A percentile compares a stretch with the other conserved stretches of the same genome.
Evolutionary conservation across 2,113 vertebrate genomes (phyloP).

Genomic region (Apus apus): DNA sequence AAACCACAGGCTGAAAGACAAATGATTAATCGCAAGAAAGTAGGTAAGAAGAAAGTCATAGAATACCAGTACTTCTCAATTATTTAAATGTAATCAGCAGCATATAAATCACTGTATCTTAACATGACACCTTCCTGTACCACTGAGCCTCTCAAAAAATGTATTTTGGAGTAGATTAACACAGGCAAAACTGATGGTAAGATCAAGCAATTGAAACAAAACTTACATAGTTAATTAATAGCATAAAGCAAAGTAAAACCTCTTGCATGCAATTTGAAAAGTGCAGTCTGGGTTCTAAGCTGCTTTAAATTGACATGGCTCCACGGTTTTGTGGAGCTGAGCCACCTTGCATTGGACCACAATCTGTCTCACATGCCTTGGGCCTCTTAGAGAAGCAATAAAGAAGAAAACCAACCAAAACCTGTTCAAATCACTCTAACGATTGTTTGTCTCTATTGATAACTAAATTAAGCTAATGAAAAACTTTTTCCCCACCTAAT

Average conservation of each 20-base stretch:
- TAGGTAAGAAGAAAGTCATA: background rate
- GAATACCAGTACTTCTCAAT: conserved; percentile 19
- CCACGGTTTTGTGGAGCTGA: background rate
- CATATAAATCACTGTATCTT: background rate
- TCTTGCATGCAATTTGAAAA: background rate
- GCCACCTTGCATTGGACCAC: background rate
- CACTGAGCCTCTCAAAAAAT: background rate
- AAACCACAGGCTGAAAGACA: background rate
- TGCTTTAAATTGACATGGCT: background rate
- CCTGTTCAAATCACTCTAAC: background rate
- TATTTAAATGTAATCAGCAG: conserved; percentile 21
- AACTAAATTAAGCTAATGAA: background rate
- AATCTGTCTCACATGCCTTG: background rate
- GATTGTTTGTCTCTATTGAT: background rate
- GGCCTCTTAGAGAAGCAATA: background rate
- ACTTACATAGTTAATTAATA: background rate
- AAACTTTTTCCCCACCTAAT: background rate
- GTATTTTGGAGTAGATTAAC: background rate
- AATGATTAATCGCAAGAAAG: background rate
- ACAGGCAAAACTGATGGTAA: background rate
- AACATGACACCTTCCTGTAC: background rate
- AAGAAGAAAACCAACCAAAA: background rate
- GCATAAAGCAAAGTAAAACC: background rate
- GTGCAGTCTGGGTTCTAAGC: background rate
- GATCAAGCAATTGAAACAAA: background rate